Evolutionary conservation across 2,113 vertebrate genomes (phyloP).

Genomic region (Bambusicola thoracicus): DNA sequence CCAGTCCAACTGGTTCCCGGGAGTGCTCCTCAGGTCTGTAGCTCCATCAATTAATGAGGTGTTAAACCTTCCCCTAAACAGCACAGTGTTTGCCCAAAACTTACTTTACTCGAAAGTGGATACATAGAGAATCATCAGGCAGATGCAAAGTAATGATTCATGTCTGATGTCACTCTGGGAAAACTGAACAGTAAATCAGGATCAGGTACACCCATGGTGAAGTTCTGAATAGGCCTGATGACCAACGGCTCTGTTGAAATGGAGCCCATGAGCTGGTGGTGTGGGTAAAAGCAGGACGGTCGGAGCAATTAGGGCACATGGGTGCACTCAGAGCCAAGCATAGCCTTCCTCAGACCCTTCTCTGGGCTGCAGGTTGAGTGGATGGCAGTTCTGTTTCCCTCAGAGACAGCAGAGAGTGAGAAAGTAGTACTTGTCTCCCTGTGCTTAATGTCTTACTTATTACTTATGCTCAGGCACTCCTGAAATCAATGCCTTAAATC

Average conservation of each 20-base stretch:
- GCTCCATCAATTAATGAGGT: neutral
- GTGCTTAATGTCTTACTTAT: neutral
- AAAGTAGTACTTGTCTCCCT: neutral
- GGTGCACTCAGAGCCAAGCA: neutral
- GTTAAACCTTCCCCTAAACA: neutral
- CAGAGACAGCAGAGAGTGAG: neutral
- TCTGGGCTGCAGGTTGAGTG: neutral
- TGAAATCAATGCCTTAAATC: conserved; percentile 9
- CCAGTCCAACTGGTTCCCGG: neutral
- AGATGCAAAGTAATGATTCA: neutral
- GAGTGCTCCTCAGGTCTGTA: neutral
- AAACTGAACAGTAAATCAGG: neutral
- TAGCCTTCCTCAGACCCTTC: neutral
- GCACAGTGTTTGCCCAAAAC: neutral
- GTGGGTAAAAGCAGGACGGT: neutral
- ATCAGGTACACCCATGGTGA: neutral
- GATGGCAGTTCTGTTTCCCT: neutral
- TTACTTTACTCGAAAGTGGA: neutral
- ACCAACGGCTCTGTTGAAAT: neutral
- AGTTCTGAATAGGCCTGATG: neutral
- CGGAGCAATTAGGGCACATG: neutral
- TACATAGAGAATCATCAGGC: neutral
- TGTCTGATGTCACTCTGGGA: neutral
- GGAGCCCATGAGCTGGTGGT: neutral
- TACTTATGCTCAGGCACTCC: neutral